Evolutionary conservation across 2,113 vertebrate species (phyloP), one percentile per base, ranked within the genome.

Genomic region (Heterocephalus glaber): DNA sequence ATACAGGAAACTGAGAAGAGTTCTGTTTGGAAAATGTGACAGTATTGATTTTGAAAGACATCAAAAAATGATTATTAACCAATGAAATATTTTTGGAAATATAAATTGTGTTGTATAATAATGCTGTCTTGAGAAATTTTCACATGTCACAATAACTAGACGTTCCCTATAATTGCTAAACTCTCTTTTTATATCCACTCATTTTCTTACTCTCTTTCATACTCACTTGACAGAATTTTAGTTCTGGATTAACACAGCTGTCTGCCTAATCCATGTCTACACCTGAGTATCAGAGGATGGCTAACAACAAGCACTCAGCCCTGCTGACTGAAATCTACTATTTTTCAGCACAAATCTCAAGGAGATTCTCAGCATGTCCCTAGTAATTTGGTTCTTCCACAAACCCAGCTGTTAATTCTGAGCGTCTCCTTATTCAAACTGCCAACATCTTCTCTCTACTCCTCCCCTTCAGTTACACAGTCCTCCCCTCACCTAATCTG

Each of bases 371-470:
- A 66, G 66, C 60, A 47, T 38, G 28, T 68, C 41, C 60, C 26
- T 28, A 54, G 24, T 54, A 35, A 28, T 47, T 65, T 35, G 44
- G 60, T 72, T 79, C 54, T 84, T 4, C 47, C 44, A 79, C 28
- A 87, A 77, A 70, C 54, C n/a, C 52, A 92, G 47, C 63, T 54
- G 30, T 47, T 68, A 92, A 70, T 94, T 88, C 72, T 70, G 26
- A 93, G 58, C 49, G 61, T 68, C 20, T 58, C 7, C 16, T 56
- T n/a, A 19, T 66, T 88, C 26, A 44, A 30, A 90, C 44, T 77
- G 33, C 52, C 52, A 47, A 3, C 41, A 58, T n/a, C 70, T 26
- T 20, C 22, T 58, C 41, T 24, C 14, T 9, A 19, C 63, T 66
- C 49, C 26, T 87, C 17, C 72, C 20, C 84, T 44, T 61, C 24